phyloP scores from a whole-genome alignment of 2,888 invertebrate genomes.

The Melanchra persicariae region DNA sequence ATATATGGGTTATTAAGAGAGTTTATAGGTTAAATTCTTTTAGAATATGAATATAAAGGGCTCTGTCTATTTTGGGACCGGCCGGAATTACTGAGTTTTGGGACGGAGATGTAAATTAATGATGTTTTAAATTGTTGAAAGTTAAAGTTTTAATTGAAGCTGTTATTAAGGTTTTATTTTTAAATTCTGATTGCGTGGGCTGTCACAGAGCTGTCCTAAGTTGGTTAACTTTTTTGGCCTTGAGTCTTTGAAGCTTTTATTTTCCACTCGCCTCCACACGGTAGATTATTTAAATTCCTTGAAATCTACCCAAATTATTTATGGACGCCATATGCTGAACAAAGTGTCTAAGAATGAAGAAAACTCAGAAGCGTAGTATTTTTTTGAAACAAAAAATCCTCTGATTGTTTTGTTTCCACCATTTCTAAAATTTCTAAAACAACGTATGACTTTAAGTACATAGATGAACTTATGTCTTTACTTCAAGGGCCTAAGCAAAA shows the following conservation, averaged over 20 bases:
- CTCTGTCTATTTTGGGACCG: conserved; percentile 8
- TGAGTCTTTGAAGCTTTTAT: not conserved
- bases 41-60: conserved; percentile 22
- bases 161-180: conserved; percentile 25
- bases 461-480: too few species aligned
- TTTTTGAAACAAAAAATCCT: too few species aligned
- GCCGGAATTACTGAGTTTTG: conserved; percentile 24
- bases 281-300: not conserved
- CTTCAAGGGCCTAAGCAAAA: too few species aligned
- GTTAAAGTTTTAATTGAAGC: conserved; percentile 39
- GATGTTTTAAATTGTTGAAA: conserved; percentile 28
- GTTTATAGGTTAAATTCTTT: conserved; percentile 49
- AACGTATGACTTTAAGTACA: too few species aligned
- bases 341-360: too few species aligned
- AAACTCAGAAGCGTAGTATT: too few species aligned
- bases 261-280: not conserved
- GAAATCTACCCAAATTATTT: too few species aligned
- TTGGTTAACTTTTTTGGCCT: conserved; percentile 18
- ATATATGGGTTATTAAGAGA: conserved; percentile 52
- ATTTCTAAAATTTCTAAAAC: too few species aligned
- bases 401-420: too few species aligned
- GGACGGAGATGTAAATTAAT: conserved; percentile 21
- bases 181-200: conserved; percentile 8
- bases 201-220: conserved; percentile 22
- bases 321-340: too few species aligned